Conservation (phyloP, 2,113 vertebrate species). For the Anoura caudifer region DNA sequence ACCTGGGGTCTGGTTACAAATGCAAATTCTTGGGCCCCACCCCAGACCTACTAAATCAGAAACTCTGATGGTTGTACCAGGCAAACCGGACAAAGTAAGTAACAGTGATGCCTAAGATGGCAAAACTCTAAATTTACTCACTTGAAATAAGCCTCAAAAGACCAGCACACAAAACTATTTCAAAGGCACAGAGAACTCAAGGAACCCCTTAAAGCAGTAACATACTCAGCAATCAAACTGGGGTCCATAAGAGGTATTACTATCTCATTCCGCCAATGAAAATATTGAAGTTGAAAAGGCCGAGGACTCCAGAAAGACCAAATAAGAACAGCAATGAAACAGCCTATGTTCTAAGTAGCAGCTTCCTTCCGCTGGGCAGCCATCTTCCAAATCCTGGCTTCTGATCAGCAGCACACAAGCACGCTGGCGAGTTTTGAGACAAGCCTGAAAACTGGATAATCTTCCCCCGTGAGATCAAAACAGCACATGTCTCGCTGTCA, state of each 20-base stretch:
- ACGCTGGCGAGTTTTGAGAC: neutral
- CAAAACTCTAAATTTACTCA: neutral
- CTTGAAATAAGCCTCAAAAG: neutral
- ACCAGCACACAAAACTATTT: neutral
- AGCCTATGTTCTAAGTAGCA: neutral
- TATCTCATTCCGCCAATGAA: neutral
- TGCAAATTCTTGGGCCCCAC: neutral
- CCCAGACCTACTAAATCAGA: neutral
- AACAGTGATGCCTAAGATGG: neutral
- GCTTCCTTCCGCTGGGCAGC: neutral
- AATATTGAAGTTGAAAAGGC: conserved; percentile 8
- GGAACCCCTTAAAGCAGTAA: neutral
- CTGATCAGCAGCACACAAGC: neutral
- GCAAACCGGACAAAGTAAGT: neutral
- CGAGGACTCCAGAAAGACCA: conserved; percentile 3
- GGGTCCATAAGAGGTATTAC: conserved; percentile 23
- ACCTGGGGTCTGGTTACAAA: neutral
- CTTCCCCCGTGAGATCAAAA: conserved; percentile 62
- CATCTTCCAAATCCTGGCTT: conserved; percentile 24
- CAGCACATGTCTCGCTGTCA: conserved; percentile 66
- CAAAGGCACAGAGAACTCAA: conserved; percentile 20
- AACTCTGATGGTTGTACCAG: neutral
- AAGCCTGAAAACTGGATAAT: conserved; percentile 42
- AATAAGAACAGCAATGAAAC: neutral
- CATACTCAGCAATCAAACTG: neutral